Percentiles rank a stretch among this genome's conserved stretches.
These are phyloP conservation scores for Trichonephila clavata DNA, from an alignment of 1,140 invertebrate species.

Conservation along the genomic window DNA sequence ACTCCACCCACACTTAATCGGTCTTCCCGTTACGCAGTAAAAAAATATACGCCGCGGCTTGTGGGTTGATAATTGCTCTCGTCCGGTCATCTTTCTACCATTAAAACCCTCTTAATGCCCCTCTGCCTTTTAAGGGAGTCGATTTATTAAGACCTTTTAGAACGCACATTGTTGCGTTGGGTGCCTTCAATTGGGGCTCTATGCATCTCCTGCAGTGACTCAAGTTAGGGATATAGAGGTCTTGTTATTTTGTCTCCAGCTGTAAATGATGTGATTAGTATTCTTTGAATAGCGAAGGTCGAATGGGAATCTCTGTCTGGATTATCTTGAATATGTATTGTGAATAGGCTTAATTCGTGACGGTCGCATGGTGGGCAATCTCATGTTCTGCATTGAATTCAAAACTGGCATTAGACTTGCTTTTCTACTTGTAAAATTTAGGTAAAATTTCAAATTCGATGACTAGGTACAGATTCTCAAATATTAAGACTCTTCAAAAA, in stretches of 20 bases:
- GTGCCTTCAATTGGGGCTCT: neutral
- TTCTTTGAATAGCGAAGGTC: neutral
- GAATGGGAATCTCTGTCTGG: too few relatives aligned
- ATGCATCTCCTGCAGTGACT: neutral
- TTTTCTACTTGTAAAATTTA: too few relatives aligned
- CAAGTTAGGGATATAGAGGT: neutral
- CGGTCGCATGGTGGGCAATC: too few relatives aligned
- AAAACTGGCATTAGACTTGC: too few relatives aligned
- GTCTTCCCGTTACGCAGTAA: neutral
- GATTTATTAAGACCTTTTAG: conserved; percentile 45
- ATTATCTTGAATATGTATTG: too few relatives aligned
- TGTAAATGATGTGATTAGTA: neutral
- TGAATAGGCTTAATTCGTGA: too few relatives aligned
- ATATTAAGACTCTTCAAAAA: too few relatives aligned
- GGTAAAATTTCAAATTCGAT: too few relatives aligned
- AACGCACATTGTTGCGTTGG: neutral
- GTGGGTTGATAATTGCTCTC: conserved; percentile 30
- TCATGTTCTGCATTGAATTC: too few relatives aligned
- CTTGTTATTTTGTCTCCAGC: neutral
- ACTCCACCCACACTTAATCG: neutral
- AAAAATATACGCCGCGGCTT: neutral
- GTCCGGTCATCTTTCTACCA: conserved; percentile 56
- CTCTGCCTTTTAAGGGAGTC: conserved; percentile 7
- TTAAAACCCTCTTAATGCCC: conserved; percentile 42
- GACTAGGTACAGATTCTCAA: too few relatives aligned